A percentile compares a stretch with the other conserved stretches of the same genome.
phyloP scores from a whole-genome alignment of 2,888 invertebrate genomes.

The Notocelia uddmanniana region DNA sequence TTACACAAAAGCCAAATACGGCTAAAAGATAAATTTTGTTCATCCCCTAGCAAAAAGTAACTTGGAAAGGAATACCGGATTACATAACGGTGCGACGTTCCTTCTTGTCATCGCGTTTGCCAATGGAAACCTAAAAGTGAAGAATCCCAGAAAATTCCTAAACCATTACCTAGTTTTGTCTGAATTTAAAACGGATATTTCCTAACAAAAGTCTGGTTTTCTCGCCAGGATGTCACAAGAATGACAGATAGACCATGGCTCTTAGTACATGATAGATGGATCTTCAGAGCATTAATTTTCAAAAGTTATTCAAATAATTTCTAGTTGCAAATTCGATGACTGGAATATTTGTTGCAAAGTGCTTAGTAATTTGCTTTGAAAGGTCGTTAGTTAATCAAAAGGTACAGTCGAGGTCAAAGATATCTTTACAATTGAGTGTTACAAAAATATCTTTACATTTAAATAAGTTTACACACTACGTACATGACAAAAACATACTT shows the following conservation, averaged over 20 bases:
- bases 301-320: conserved; percentile 41
- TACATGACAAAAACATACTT: too few relatives aligned
- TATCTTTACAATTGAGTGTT: not conserved
- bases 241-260: conserved; percentile 39
- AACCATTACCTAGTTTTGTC: conserved; percentile 27
- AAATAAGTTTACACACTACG: too few relatives aligned
- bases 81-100: not conserved
- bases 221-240: conserved; percentile 34
- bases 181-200: conserved; percentile 38
- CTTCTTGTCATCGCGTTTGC: not conserved
- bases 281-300: conserved; percentile 39
- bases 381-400: conserved; percentile 6
- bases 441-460: too few relatives aligned
- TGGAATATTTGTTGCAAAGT: conserved; percentile 34
- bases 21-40: not conserved
- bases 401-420: not conserved
- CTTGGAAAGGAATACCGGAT: not conserved
- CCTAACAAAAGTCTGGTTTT: conserved; percentile 34
- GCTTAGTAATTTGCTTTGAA: conserved; percentile 6
- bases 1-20: not conserved
- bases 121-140: not conserved
- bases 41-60: not conserved
- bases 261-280: conserved; percentile 39
- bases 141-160: conserved; percentile 11
- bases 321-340: conserved; percentile 41